Evolutionary conservation across 2,888 invertebrate species (phyloP).

Genomic region (Myathropa florea): DNA sequence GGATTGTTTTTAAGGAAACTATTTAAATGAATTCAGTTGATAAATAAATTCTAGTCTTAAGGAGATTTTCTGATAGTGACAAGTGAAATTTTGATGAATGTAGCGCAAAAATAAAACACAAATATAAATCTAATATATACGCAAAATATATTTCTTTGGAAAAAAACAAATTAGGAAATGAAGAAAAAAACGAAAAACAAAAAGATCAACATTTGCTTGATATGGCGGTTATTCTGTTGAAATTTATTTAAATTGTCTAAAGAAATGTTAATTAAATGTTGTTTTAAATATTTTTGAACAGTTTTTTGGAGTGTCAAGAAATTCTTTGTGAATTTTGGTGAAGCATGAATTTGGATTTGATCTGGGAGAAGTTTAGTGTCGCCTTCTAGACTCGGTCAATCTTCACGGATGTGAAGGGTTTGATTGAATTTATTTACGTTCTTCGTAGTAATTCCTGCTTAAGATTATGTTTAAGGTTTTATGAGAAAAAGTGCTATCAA

Average conservation of each 20-base stretch:
- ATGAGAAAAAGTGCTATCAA: too few relatives aligned
- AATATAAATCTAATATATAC: not conserved
- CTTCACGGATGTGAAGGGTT: too few relatives aligned
- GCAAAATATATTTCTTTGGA: constrained; percentile 14
- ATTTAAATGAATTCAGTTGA: constrained; percentile 46
- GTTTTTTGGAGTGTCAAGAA: not conserved
- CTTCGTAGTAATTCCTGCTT: too few relatives aligned
- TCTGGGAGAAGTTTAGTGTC: not conserved
- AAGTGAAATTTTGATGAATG: constrained; percentile 23
- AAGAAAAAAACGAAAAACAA: not conserved
- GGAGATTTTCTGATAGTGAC: constrained; percentile 60
- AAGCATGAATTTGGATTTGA: not conserved
- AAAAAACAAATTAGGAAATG: constrained; percentile 8
- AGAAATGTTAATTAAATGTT: not conserved
- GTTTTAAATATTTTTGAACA: not conserved
- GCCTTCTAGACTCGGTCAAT: too few relatives aligned
- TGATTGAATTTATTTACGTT: too few relatives aligned
- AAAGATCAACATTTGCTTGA: not conserved
- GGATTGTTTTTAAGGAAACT: constrained; percentile 30
- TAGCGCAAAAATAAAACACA: constrained; percentile 27
- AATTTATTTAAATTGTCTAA: not conserved
- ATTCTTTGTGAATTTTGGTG: not conserved
- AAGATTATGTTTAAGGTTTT: too few relatives aligned
- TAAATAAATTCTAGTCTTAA: constrained; percentile 66
- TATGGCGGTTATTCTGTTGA: constrained; percentile 17